A percentile compares a stretch with the other conserved stretches of the same genome.
These are phyloP conservation scores for Nyctibius grandis DNA, from an alignment of 2,797 vertebrate genomes.

Conservation along the genomic window DNA sequence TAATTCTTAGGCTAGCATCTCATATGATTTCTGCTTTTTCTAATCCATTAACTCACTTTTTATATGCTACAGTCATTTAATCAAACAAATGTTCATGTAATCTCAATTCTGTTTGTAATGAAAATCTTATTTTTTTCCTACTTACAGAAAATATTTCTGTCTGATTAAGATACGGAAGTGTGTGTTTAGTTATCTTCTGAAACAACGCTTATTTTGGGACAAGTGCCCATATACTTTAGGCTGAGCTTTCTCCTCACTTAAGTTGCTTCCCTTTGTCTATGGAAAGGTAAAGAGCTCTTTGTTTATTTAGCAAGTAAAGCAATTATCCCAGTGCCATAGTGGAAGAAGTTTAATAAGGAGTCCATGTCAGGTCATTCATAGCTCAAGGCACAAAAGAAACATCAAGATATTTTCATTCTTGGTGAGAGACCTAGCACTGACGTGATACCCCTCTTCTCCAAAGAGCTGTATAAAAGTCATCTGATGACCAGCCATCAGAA, in stretches of 20 bases:
- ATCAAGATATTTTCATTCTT: neutral
- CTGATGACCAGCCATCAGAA: neutral
- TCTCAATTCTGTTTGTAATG: neutral
- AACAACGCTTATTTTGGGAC: neutral
- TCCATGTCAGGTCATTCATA: neutral
- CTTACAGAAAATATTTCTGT: neutral
- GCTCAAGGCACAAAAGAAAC: neutral
- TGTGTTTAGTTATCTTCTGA: neutral
- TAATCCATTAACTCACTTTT: neutral
- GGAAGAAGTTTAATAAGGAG: neutral
- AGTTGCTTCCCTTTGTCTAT: neutral
- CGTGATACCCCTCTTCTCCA: neutral
- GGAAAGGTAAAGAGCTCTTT: neutral
- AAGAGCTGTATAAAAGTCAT: neutral
- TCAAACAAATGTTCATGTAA: neutral
- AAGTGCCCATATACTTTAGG: neutral
- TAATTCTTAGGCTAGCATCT: neutral
- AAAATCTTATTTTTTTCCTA: neutral
- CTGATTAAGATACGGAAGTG: neutral
- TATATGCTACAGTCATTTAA: neutral
- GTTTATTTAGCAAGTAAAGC: neutral
- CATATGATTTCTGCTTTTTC: neutral
- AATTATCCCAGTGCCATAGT: neutral
- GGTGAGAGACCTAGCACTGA: neutral
- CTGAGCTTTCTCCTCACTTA: neutral